Base-by-base conservation (phyloP, 2,888 invertebrate genomes). In the Molanna angustata region DNA sequence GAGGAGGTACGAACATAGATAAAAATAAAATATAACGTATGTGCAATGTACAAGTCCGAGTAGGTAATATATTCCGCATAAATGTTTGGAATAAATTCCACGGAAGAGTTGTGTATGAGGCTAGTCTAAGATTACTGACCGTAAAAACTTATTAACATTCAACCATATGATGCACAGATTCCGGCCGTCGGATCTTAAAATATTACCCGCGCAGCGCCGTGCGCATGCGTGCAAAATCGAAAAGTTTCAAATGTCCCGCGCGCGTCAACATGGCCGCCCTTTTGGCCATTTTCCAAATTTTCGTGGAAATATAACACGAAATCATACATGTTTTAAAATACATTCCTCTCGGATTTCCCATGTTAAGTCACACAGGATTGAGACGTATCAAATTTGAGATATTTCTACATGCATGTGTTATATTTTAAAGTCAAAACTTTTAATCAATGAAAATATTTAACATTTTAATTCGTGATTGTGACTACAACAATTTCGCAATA, bases 51-150 rank as follows among this genome's bases (percentile, higher is more conserved):
- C n/a, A n/a, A n/a, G n/a, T n/a, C n/a, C n/a, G n/a, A n/a, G n/a
- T n/a, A n/a, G n/a, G n/a, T n/a, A n/a, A n/a, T n/a, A n/a, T n/a
- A 27, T 11, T 27, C 27, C 4, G 27, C 27, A 14, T 16, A 16
- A 17, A 39, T 4, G 4, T 39, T 4, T 16, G n/a, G 48, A 39
- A 48, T 48, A 48, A 40, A 9, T 48, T 40, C 19, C 40, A 48
- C 31, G 41, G 40, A 48, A 40, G 19, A 46, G 21, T 46, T 14
- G 14, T 14, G 4, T 39, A 39, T 11, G 6, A 17, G 39, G 39
- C 17, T 39, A 33, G 13, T 11, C 11, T 27, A n/a, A n/a, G 27
- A 11, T 27, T 27, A 11, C 27, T 27, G 27, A 27, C 27, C 27
- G 27, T 27, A 27, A 27, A 27, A 4, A 27, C 11, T 7, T 27